phyloP scores from a whole-genome alignment of 2,888 invertebrate species.

The Amphipyra berbera region DNA sequence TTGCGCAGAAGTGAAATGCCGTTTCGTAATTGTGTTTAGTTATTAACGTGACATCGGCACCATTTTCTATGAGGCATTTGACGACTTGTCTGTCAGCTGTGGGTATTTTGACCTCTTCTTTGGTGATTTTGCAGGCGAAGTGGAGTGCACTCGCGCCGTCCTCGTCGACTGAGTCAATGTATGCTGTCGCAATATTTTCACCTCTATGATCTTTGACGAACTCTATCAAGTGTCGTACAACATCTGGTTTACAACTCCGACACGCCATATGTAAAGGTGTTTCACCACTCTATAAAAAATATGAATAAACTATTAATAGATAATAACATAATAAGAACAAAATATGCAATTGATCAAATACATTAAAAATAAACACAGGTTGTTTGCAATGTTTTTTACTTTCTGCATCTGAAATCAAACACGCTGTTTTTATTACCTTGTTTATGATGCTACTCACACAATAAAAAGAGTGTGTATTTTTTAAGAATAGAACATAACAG shows the following conservation, averaged over 20 bases:
- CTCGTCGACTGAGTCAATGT: conserved; percentile 96
- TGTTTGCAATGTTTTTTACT: too few relatives aligned
- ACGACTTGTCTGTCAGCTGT: conserved; percentile 96
- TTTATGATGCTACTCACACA: too few relatives aligned
- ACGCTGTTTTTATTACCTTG: too few relatives aligned
- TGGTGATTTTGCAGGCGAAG: conserved; percentile 97
- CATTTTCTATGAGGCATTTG: conserved; percentile 96
- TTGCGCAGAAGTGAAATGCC: conserved; percentile 98
- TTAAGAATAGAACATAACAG: too few relatives aligned
- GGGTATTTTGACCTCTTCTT: conserved; percentile 93
- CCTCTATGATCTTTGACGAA: conserved; percentile 94
- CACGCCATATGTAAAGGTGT: conserved; percentile 98
- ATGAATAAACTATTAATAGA: not conserved
- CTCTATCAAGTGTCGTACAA: conserved; percentile 95
- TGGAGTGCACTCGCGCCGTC: conserved; percentile 98
- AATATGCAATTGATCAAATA: not conserved
- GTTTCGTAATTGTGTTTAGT: conserved; percentile 97
- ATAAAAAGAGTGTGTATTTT: too few relatives aligned
- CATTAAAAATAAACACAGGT: too few relatives aligned
- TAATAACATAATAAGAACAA: not conserved
- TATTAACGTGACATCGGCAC: conserved; percentile 96
- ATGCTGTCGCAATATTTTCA: conserved; percentile 94
- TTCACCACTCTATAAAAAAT: conserved; percentile 94
- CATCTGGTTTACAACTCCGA: conserved; percentile 95
- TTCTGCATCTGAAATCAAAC: too few relatives aligned